Evolutionary conservation across 2,113 vertebrate species (phyloP).

Genomic region (Alouatta palliata): DNA sequence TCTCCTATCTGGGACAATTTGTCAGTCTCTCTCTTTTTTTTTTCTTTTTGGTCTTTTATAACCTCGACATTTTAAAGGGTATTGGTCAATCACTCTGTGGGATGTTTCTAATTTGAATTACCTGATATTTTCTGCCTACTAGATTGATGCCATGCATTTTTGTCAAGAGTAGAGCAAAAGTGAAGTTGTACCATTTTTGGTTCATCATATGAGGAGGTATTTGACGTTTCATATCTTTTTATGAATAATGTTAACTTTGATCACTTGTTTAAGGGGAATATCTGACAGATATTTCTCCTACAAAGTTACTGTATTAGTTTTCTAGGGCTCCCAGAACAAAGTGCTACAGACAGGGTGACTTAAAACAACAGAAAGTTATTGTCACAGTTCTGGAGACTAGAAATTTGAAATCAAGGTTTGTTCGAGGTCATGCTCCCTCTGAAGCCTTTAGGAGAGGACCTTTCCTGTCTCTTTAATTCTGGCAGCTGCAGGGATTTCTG

Average conservation of each 20-base stretch:
- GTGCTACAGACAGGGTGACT: not conserved
- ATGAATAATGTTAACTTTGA: not conserved
- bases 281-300: not conserved
- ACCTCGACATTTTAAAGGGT: not conserved
- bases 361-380: not conserved
- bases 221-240: not conserved
- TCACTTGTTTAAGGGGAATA: not conserved
- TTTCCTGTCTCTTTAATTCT: not conserved
- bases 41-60: not conserved
- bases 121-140: not conserved
- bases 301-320: not conserved
- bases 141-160: not conserved
- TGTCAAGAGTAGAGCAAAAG: not conserved
- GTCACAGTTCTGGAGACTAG: not conserved
- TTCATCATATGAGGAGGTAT: not conserved
- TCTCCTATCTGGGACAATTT: not conserved
- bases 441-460: not conserved
- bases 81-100: not conserved
- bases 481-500: not conserved
- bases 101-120: not conserved
- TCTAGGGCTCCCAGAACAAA: not conserved
- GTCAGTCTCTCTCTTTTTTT: not conserved
- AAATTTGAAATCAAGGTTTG: not conserved
- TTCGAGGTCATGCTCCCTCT: not conserved
- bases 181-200: not conserved